Percentiles rank a stretch among this genome's conserved stretches.
Conservation (phyloP, 1,140 invertebrate species). For the Triops cancriformis region DNA sequence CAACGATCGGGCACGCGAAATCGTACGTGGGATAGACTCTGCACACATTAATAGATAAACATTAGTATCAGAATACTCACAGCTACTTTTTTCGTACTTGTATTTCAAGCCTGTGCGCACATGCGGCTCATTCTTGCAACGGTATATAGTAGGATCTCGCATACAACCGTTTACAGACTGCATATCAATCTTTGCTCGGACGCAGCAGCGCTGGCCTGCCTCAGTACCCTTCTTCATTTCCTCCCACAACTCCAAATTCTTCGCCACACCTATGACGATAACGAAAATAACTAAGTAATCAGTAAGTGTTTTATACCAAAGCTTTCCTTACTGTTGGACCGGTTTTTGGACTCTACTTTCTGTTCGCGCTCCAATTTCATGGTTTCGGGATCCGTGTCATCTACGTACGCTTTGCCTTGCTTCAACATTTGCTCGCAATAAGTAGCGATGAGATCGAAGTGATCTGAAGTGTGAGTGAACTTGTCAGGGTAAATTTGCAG, state of each 20-base stretch:
- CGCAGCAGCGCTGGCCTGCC: conserved; percentile 77
- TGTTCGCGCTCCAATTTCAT: conserved; percentile 95
- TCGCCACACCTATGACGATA: conserved; percentile 57
- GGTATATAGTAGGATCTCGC: conserved; percentile 97
- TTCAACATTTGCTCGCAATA: conserved; percentile 83
- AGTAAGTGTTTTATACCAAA: neutral
- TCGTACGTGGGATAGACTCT: conserved; percentile 99
- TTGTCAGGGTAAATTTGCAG: conserved; percentile 84
- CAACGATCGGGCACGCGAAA: conserved; percentile 98
- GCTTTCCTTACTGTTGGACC: conserved; percentile 63
- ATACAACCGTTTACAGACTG: conserved; percentile 90
- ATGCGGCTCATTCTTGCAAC: conserved; percentile 94
- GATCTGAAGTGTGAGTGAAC: conserved; percentile 93
- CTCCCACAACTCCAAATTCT: conserved; percentile 84
- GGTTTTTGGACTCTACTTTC: conserved; percentile 72
- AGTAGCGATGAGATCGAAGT: conserved; percentile 85
- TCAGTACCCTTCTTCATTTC: conserved; percentile 85
- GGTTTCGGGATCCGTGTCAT: conserved; percentile 85
- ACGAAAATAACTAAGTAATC: neutral
- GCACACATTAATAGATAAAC: conserved; percentile 35
- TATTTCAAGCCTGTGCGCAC: conserved; percentile 88
- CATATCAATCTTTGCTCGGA: conserved; percentile 98
- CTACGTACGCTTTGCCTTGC: conserved; percentile 86
- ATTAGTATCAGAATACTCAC: neutral
- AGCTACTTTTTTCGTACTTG: conserved; percentile 57